Evolutionary conservation across 1,140 invertebrate genomes (phyloP).

Genomic region (Conopomorpha cramerella): DNA sequence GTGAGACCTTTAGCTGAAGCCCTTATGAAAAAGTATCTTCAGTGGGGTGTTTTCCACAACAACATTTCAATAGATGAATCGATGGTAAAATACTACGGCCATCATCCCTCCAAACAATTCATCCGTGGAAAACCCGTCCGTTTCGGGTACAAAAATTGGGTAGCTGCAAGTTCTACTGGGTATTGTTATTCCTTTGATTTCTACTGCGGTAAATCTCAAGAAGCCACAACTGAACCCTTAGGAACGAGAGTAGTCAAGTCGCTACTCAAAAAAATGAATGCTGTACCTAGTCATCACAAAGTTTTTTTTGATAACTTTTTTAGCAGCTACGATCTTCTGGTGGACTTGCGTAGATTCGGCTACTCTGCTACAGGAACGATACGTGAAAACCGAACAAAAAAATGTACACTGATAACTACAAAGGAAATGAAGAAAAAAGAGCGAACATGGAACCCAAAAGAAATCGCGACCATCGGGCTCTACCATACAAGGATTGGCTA

Average conservation of each 20-base stretch:
- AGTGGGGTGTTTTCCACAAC: background rate
- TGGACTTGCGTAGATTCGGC: background rate
- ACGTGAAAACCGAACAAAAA: background rate
- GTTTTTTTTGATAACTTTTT: conserved; percentile 1
- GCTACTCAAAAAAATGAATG: background rate
- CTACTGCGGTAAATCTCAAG: conserved; percentile 16
- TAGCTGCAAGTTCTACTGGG: conserved; percentile 13
- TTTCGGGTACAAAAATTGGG: conserved; percentile 22
- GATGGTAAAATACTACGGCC: conserved; percentile 9
- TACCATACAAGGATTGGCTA: too few relatives aligned
- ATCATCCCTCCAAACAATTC: conserved; percentile 16
- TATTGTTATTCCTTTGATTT: conserved; percentile 19
- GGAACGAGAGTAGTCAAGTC: conserved; percentile 4
- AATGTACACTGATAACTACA: background rate
- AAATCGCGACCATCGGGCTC: too few relatives aligned
- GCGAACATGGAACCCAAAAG: too few relatives aligned
- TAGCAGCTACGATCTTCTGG: background rate
- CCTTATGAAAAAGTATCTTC: background rate
- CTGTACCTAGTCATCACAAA: background rate
- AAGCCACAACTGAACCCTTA: conserved; percentile 2
- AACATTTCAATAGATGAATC: conserved; percentile 6
- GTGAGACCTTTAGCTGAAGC: background rate
- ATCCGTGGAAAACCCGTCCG: conserved; percentile 14
- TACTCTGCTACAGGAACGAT: background rate
- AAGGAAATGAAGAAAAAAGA: too few relatives aligned